These are phyloP conservation scores for Myotis pilosus DNA, from an alignment of 2,797 vertebrate genomes.

Conservation along the genomic window DNA sequence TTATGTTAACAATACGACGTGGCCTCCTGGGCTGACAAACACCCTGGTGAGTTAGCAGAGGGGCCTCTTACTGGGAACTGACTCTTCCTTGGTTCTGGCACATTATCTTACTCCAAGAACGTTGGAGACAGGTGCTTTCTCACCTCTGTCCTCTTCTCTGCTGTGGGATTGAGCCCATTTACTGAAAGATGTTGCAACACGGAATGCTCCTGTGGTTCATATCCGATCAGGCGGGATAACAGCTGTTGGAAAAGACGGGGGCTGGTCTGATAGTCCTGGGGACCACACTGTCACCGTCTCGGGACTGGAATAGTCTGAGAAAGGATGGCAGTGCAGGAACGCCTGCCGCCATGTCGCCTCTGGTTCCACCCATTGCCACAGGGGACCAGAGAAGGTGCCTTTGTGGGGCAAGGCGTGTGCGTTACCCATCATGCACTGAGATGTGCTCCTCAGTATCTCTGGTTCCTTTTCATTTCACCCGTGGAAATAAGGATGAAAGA, in stretches of 20 bases:
- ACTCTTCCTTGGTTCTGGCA: background rate
- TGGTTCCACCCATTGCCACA: background rate
- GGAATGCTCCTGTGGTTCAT: background rate
- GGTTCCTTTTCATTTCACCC: background rate
- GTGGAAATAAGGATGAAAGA: background rate
- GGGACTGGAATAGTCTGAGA: background rate
- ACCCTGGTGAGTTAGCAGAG: background rate
- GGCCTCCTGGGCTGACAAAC: background rate
- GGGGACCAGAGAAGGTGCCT: background rate
- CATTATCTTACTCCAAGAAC: background rate
- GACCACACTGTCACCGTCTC: background rate
- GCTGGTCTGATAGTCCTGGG: background rate
- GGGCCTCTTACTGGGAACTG: background rate
- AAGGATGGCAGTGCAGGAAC: background rate
- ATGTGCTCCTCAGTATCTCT: background rate
- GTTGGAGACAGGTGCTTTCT: background rate
- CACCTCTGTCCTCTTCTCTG: background rate
- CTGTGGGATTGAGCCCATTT: background rate
- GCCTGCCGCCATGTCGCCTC: background rate
- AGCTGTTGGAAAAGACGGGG: background rate
- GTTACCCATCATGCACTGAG: background rate
- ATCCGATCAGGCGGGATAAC: background rate
- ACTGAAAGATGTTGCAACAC: background rate
- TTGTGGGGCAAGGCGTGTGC: background rate
- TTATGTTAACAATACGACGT: background rate